phyloP scores from a whole-genome alignment of 2,888 invertebrate genomes.

The Ectobius pallidus region DNA sequence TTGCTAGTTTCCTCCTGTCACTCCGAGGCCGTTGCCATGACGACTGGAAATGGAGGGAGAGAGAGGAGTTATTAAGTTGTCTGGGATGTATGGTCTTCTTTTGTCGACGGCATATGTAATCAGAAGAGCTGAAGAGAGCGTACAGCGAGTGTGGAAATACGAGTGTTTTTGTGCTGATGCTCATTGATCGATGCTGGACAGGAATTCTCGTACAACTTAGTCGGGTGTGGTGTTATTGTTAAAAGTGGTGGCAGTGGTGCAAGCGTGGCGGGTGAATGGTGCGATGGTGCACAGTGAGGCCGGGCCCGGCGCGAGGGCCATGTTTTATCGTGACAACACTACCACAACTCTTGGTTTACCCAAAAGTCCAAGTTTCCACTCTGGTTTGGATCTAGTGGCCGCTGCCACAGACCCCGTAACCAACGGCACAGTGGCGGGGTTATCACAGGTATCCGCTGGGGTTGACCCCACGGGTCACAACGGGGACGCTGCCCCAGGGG shows the following conservation, averaged over 20 bases:
- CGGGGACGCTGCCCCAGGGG: background rate
- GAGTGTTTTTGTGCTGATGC: background rate
- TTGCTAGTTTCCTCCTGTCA: background rate
- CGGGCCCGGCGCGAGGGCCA: constrained; percentile 56
- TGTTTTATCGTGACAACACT: constrained; percentile 52
- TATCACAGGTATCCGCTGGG: constrained; percentile 7
- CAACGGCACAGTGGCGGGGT: constrained; percentile 32
- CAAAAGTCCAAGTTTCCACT: constrained; percentile 88
- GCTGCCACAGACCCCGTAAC: constrained; percentile 54
- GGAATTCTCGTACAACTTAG: too few species aligned
- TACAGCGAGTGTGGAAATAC: background rate
- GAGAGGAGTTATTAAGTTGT: too few species aligned
- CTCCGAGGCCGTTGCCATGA: constrained; percentile 4
- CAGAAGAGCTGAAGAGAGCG: background rate
- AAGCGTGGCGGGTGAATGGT: constrained; percentile 29
- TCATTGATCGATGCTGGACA: background rate
- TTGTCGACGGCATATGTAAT: background rate
- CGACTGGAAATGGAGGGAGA: background rate
- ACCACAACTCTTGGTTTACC: constrained; percentile 71
- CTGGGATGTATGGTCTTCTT: too few species aligned
- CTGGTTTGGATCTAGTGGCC: constrained; percentile 81
- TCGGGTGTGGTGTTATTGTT: constrained; percentile 1
- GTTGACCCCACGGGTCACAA: constrained; percentile 21
- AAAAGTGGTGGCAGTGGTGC: constrained; percentile 18
- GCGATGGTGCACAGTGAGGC: constrained; percentile 48